A percentile compares a stretch with the other conserved stretches of the same genome.
Conservation (phyloP, 2,113 vertebrate genomes). For the Hipposideros armiger region DNA sequence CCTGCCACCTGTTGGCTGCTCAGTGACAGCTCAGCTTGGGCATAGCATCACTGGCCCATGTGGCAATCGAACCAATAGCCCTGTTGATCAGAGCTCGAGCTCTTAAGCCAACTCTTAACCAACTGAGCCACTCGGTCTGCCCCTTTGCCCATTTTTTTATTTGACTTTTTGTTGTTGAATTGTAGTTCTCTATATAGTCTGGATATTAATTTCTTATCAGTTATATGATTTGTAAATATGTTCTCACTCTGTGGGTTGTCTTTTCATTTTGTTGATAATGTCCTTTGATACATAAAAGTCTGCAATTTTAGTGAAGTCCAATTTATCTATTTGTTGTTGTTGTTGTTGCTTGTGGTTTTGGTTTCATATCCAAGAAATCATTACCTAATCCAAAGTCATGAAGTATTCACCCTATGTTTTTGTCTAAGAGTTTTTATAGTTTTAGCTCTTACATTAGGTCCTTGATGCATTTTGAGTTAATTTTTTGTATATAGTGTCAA, state of each 20-base stretch:
- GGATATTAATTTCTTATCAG: background rate
- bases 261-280: background rate
- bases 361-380: background rate
- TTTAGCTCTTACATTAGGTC: background rate
- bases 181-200: background rate
- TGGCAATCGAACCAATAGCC: too few relatives aligned
- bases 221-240: background rate
- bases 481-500: background rate
- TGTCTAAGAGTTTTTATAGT: background rate
- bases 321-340: background rate
- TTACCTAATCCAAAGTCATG: background rate
- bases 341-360: background rate
- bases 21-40: too few relatives aligned
- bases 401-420: background rate
- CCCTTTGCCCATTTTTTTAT: background rate
- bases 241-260: background rate
- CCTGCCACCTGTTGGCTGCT: too few relatives aligned
- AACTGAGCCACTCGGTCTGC: too few relatives aligned
- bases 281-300: background rate
- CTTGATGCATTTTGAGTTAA: background rate
- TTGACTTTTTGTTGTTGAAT: background rate
- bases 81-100: too few relatives aligned
- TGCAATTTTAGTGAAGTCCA: background rate
- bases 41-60: too few relatives aligned
- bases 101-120: too few relatives aligned